Evolutionary conservation across 2,888 invertebrate species (phyloP), one percentile per base, ranked within the genome.

Genomic region (Strigamia transsilvanica): DNA sequence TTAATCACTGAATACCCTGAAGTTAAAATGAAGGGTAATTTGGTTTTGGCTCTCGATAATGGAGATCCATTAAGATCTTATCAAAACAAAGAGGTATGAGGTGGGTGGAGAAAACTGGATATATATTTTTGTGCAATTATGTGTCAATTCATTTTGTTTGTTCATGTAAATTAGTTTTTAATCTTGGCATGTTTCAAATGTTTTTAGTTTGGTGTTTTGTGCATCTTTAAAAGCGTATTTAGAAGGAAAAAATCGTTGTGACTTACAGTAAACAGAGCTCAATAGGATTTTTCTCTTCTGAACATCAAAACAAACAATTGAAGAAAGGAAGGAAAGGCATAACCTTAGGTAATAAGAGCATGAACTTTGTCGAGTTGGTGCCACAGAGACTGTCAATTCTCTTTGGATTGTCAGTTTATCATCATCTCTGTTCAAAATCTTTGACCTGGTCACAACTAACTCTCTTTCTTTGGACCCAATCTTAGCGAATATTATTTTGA

Each of bases 11-110:
- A 46, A 46, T 46, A 46, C 46, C 46, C 46, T 46, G 13, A 46
- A 46, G 46, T 15, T 46, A 46, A 46, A 46, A 46, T 5, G 46
- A 15, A 38, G 46, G 46, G 46, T 46, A 46, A 46, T 46, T 46
- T 46, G 46, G 46, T 46, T 46, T 46, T 46, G 15, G 38, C 38
- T 38, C 13, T 46, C 15, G n/a, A 46, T n/a, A 73, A 73, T n/a
- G 73, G 32, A 73, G n/a, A 73, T 32, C 32, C 32, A 73, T 73
- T 27, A 73, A 27, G 32, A 73, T 73, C 18, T 73, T 27, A 73
- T 73, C 23, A 73, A 73, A 32, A 21, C 32, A 73, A 1, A 18
- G 21, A 12, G 21, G 21, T 12, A 12, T 0, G 6, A n/a, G 5
- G 23, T 12, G 13, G 23, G 13, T 3, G 12, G 23, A n/a, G n/a